These are phyloP conservation scores for Coptodon bakossiorum DNA, from an alignment of 2,113 vertebrate genomes.

Conservation along the genomic window DNA sequence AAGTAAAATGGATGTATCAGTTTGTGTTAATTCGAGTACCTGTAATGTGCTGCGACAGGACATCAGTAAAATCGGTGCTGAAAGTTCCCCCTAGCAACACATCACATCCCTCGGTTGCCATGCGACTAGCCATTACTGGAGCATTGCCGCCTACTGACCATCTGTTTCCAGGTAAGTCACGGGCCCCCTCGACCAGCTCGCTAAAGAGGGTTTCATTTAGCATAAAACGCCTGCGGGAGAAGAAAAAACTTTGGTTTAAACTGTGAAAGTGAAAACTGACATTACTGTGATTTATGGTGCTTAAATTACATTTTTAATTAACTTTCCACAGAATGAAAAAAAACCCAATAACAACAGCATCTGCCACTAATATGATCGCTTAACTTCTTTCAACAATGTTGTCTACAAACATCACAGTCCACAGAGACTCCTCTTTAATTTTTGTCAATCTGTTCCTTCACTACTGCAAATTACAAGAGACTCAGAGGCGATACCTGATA, in stretches of 20 bases:
- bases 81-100: constrained; percentile 78
- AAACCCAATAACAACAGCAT: neutral
- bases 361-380: neutral
- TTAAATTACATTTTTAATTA: neutral
- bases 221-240: constrained; percentile 69
- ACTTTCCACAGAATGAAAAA: neutral
- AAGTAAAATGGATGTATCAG: neutral
- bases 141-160: constrained; percentile 81
- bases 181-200: constrained; percentile 74
- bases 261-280: neutral
- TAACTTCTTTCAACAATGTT: neutral
- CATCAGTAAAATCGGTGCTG: constrained; percentile 71
- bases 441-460: no score
- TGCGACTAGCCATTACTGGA: constrained; percentile 77
- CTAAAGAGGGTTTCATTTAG: constrained; percentile 75
- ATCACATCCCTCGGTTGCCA: constrained; percentile 79
- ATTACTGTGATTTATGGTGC: neutral
- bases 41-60: constrained; percentile 73
- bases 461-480: no score
- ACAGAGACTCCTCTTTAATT: no score
- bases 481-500: no score
- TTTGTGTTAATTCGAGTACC: constrained; percentile 43
- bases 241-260: neutral
- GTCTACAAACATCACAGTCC: no score
- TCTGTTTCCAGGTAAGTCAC: constrained; percentile 75